Percentiles rank a stretch among this genome's conserved stretches.
Evolutionary conservation across 2,113 vertebrate genomes (phyloP).

Genomic region (Sinosuthora webbiana): DNA sequence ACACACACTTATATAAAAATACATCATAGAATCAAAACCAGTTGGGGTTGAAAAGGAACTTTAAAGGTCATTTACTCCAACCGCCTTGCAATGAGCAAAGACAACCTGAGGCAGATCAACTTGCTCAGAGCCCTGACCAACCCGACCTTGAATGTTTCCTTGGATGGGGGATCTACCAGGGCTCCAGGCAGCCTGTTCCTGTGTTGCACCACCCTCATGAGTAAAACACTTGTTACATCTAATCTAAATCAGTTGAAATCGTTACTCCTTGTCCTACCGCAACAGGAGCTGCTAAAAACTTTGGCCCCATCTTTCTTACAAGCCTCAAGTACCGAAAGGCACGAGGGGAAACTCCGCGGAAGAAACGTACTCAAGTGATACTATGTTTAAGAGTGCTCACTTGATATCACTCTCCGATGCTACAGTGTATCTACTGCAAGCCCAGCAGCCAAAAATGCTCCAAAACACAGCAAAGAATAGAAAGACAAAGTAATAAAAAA

Average conservation of each 20-base stretch:
- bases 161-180: no score
- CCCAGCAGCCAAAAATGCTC: neutral
- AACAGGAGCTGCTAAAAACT: neutral
- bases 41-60: neutral
- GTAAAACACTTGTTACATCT: neutral
- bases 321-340: neutral
- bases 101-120: neutral
- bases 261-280: rapidly evolving
- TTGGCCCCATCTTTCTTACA: neutral
- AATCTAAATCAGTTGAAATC: neutral
- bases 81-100: neutral
- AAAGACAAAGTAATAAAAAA: neutral
- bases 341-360: rapidly evolving
- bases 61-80: neutral
- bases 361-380: neutral
- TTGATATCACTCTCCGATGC: rapidly evolving
- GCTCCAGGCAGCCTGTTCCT: neutral
- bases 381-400: neutral
- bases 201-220: neutral
- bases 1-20: neutral
- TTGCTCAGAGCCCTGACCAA: neutral
- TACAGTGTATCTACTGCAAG: neutral
- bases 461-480: neutral
- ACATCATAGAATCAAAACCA: neutral
- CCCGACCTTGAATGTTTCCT: neutral